phyloP scores from a whole-genome alignment of 2,113 vertebrate species.

The Micronycteris hirsuta region DNA sequence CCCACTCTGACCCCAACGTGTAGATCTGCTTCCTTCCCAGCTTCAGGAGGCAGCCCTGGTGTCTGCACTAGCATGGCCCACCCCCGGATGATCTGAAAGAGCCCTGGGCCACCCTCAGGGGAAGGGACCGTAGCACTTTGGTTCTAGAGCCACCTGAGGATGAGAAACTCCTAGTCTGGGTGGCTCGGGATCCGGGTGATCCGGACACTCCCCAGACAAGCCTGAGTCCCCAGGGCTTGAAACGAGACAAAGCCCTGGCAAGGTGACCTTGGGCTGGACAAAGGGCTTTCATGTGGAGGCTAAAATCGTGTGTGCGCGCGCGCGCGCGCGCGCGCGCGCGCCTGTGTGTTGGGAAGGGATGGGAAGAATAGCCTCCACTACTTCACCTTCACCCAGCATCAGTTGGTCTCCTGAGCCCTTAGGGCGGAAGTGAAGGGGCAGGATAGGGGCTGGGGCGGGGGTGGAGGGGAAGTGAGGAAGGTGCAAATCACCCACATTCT shows the following conservation, averaged over 20 bases:
- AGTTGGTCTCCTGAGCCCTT: too few species aligned
- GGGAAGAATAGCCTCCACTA: too few species aligned
- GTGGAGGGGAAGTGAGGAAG: background rate
- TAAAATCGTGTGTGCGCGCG: background rate
- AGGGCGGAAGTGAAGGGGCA: background rate
- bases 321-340: background rate
- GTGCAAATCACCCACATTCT: accelerated
- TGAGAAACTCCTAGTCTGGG: background rate
- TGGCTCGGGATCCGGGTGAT: background rate
- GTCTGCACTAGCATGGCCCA: accelerated
- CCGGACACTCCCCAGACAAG: background rate
- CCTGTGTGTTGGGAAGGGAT: background rate
- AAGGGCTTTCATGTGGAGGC: background rate
- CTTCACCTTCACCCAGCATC: background rate
- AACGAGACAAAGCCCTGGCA: background rate
- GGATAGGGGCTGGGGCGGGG: too few species aligned
- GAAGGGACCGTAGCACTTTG: background rate
- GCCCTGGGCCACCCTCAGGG: background rate
- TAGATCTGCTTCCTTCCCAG: background rate
- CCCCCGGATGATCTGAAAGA: background rate
- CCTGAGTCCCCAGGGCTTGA: background rate
- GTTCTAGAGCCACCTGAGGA: background rate
- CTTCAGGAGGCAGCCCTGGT: background rate
- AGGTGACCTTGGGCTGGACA: background rate
- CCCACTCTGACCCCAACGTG: background rate